Base-by-base conservation (phyloP, 2,797 vertebrate genomes). In the Sebastes trivittatus region DNA sequence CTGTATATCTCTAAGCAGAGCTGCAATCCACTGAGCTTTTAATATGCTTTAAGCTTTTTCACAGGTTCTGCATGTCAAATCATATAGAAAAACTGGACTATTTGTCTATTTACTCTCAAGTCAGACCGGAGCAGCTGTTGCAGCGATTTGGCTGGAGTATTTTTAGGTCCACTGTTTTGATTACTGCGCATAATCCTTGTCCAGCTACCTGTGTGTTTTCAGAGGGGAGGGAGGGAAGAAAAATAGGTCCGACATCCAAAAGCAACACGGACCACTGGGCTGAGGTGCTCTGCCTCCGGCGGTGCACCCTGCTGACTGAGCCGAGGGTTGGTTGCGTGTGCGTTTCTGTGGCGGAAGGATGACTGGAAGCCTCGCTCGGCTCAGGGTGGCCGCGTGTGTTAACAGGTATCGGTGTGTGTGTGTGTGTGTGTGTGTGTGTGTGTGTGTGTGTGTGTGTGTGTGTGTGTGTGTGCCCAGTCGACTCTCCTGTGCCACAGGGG, bases 141-240 rank as follows among this genome's bases (percentile, higher is more conserved):
- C 42, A 64, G 71, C 70, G 42, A 86, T 92, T 88, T 83, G 82
- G 81, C 73, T 7, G 20, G 7, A 71, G 75, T 90, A 89, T 88
- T 85, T 92, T 91, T 82, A 77, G 77, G 61, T 68, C 46, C 73
- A 46, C 68, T 85, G 72, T 89, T 90, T 91, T 86, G 76, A 90
- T 86, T 86, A 64, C 62, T 29, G 59, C 16, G 59, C 65, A 64
- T 66, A 72, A 80, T 87, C 70, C 82, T 75, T 68, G 79, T 90
- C 78, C 87, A 79, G 85, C 77, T 91, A 94, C 91, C 91, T 94
- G 87, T 82, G 86, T 88, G 87, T 93, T 87, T 90, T 91, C 30
- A 75, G 78, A 72, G 54, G 27, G 60, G 79, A 58, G 67, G 59
- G 66, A 75, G 67, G 89, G 75, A 93, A 89, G 75, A 77, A 86